Evolutionary conservation across 2,113 vertebrate genomes (phyloP).

Genomic region (Thoracochromis brauschi): DNA sequence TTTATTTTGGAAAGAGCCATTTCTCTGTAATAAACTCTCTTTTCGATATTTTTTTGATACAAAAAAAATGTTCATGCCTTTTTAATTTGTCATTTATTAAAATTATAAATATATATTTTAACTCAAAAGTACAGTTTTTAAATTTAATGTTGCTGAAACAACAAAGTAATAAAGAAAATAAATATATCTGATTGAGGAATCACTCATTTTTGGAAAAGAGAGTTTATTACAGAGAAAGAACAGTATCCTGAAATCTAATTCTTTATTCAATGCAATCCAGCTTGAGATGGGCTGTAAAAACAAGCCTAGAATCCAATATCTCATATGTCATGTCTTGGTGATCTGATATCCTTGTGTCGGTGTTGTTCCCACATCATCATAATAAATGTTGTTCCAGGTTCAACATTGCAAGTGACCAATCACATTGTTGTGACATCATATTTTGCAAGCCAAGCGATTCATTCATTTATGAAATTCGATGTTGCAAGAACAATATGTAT

Average conservation of each 20-base stretch:
- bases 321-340: background rate
- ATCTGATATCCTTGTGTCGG: rapidly evolving
- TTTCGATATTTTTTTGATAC: too few relatives aligned
- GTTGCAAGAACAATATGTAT: background rate
- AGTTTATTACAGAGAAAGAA: too few relatives aligned
- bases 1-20: too few relatives aligned
- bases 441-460: background rate
- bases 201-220: too few relatives aligned
- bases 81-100: too few relatives aligned
- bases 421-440: background rate
- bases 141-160: too few relatives aligned
- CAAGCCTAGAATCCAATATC: background rate
- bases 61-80: too few relatives aligned
- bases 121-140: too few relatives aligned
- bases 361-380: background rate
- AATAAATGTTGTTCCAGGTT: background rate
- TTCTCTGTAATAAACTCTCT: too few relatives aligned
- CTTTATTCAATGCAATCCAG: background rate
- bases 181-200: too few relatives aligned
- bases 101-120: too few relatives aligned
- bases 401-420: background rate
- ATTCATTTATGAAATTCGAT: background rate
- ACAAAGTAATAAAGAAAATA: too few relatives aligned
- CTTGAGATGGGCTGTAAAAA: background rate
- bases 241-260: background rate